Evolutionary conservation across 2,888 invertebrate genomes (phyloP).

Genomic region (Microplitis manilae): DNA sequence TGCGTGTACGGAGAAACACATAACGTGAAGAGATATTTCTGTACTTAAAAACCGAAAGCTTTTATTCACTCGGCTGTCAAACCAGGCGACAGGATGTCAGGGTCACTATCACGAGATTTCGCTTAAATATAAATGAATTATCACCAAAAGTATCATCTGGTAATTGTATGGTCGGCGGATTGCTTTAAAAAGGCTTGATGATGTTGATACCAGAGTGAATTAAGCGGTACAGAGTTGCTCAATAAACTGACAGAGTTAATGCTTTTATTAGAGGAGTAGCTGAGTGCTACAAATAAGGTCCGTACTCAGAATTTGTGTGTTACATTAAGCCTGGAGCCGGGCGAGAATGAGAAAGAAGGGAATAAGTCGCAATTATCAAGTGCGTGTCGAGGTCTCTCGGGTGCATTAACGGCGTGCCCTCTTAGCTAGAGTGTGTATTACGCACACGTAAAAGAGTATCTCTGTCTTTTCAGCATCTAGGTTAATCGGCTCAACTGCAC

Average conservation of each 20-base stretch:
- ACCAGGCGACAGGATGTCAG: constrained; percentile 8
- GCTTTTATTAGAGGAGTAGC: neutral
- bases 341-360: neutral
- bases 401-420: constrained; percentile 37
- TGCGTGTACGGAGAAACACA: constrained; percentile 12
- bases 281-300: neutral
- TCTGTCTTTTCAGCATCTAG: constrained; percentile 30
- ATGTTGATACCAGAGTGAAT: too few relatives aligned
- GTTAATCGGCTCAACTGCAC: constrained; percentile 38
- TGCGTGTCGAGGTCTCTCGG: constrained; percentile 32
- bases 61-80: neutral
- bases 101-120: neutral
- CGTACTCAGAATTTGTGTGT: too few relatives aligned
- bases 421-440: constrained; percentile 31
- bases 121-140: neutral
- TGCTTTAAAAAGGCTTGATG: too few relatives aligned
- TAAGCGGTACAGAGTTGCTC: too few relatives aligned
- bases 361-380: constrained; percentile 26
- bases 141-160: neutral
- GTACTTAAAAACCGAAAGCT: neutral
- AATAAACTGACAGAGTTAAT: neutral
- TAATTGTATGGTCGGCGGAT: neutral
- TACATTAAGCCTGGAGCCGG: too few relatives aligned
- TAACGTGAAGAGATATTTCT: constrained; percentile 5
- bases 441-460: constrained; percentile 22